These are phyloP conservation scores for Protobothrops flavoviridis DNA, from an alignment of 2,113 vertebrate genomes.

Conservation along the genomic window DNA sequence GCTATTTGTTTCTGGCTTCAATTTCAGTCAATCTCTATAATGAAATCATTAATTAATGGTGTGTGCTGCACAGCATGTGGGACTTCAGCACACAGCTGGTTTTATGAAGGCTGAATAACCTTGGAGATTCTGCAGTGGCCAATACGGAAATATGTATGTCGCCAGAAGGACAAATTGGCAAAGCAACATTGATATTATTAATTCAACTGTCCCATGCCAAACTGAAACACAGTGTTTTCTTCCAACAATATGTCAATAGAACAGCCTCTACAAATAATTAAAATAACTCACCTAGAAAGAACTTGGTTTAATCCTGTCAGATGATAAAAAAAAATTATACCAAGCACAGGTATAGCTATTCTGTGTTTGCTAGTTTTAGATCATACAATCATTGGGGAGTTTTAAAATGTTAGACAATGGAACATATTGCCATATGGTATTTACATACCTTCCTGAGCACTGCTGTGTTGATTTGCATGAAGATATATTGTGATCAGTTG, in stretches of 20 bases:
- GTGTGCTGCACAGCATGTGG: background rate
- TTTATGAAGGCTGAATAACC: background rate
- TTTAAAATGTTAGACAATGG: background rate
- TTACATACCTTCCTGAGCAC: background rate
- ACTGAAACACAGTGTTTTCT: background rate
- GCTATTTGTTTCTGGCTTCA: slow-evolving; percentile 21
- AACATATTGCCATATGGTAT: background rate
- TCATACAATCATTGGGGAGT: background rate
- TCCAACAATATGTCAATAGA: background rate
- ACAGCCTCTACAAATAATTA: background rate
- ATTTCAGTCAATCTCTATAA: background rate
- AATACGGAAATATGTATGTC: background rate
- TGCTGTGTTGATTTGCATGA: background rate
- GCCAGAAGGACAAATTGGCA: background rate
- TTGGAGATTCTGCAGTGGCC: background rate
- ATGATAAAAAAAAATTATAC: background rate
- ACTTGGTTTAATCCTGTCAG: background rate
- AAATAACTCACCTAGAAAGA: background rate
- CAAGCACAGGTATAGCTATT: background rate
- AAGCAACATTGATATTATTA: slow-evolving; percentile 7
- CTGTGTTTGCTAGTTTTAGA: background rate
- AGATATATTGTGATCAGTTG: background rate
- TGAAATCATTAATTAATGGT: slow-evolving; percentile 15
- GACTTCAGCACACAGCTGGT: background rate
- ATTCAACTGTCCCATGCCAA: background rate